These are phyloP conservation scores for Drosophila obscura DNA, from an alignment of 1,140 invertebrate genomes.

Conservation along the genomic window DNA sequence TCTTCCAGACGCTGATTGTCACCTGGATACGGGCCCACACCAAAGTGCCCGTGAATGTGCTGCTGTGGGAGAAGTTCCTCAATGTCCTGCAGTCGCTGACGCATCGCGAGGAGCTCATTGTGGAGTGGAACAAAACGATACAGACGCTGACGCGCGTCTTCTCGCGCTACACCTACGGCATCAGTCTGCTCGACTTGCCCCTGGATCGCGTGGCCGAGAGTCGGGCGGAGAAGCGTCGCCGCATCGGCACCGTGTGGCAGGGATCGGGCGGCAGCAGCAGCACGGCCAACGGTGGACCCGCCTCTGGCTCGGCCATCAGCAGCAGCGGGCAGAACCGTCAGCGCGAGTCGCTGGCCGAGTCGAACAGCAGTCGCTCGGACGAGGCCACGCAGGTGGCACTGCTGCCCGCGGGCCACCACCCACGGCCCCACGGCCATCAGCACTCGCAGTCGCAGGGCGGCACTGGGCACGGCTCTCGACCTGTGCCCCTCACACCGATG, in stretches of 20 bases:
- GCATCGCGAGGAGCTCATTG: constrained; percentile 97
- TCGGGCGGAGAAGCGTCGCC: constrained; percentile 88
- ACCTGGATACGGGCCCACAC: constrained; percentile 99
- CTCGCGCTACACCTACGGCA: constrained; percentile 95
- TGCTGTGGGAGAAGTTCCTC: constrained; percentile 98
- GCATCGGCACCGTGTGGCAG: constrained; percentile 85
- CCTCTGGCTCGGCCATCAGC: constrained; percentile 12
- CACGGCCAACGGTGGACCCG: constrained; percentile 29
- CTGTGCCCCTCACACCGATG: constrained; percentile 79
- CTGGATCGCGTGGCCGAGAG: constrained; percentile 93
- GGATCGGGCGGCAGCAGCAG: constrained; percentile 45
- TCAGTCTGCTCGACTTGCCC: constrained; percentile 95
- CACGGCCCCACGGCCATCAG: constrained; percentile 54
- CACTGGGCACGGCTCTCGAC: constrained; percentile 34
- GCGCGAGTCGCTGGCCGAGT: constrained; percentile 62
- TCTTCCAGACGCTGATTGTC: constrained; percentile 98
- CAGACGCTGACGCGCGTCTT: constrained; percentile 96
- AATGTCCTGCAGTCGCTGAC: constrained; percentile 94
- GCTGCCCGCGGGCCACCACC: constrained; percentile 24
- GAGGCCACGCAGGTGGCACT: constrained; percentile 64
- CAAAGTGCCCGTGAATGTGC: constrained; percentile 93
- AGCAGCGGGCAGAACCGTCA: constrained; percentile 42
- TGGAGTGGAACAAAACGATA: constrained; percentile 99
- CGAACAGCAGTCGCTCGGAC: constrained; percentile 73
- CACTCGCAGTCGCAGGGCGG: constrained; percentile 69